Conservation (phyloP, 2,888 invertebrate species). For the Leucophenga montana region DNA sequence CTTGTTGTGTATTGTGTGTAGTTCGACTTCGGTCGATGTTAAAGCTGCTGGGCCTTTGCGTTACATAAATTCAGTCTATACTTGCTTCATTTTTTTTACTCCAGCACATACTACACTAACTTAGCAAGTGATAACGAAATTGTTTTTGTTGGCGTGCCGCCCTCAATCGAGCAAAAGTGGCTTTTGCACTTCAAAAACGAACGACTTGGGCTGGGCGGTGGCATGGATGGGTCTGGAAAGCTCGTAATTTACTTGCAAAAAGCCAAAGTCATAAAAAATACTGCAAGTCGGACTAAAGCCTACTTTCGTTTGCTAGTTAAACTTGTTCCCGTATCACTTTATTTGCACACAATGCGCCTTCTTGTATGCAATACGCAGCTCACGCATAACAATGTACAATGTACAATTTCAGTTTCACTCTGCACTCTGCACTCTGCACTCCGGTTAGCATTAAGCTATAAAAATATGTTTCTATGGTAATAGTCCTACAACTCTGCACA, state of each 20-base stretch:
- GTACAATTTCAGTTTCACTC: constrained; percentile 3
- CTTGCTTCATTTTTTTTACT: neutral
- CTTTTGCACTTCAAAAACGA: no score
- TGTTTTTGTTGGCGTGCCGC: neutral
- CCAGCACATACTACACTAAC: neutral
- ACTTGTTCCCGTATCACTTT: constrained; percentile 37
- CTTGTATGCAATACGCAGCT: constrained; percentile 34
- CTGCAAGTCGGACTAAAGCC: constrained; percentile 35
- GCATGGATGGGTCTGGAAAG: neutral
- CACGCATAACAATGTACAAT: constrained; percentile 9
- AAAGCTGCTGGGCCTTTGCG: neutral
- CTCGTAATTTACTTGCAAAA: constrained; percentile 26
- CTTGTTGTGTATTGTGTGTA: constrained; percentile 21
- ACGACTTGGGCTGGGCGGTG: neutral
- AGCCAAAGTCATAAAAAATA: constrained; percentile 41
- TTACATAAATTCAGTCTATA: constrained; percentile 17
- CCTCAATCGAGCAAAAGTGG: neutral
- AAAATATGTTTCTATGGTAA: constrained; percentile 13
- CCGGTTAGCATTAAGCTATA: neutral
- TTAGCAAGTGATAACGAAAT: neutral
- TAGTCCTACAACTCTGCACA: neutral
- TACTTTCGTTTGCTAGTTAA: neutral
- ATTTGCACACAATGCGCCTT: constrained; percentile 1
- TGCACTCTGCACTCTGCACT: constrained; percentile 18
- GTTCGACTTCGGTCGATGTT: constrained; percentile 10